Evolutionary conservation across 2,888 invertebrate species (phyloP).

Genomic region (Drosophila rellima): DNA sequence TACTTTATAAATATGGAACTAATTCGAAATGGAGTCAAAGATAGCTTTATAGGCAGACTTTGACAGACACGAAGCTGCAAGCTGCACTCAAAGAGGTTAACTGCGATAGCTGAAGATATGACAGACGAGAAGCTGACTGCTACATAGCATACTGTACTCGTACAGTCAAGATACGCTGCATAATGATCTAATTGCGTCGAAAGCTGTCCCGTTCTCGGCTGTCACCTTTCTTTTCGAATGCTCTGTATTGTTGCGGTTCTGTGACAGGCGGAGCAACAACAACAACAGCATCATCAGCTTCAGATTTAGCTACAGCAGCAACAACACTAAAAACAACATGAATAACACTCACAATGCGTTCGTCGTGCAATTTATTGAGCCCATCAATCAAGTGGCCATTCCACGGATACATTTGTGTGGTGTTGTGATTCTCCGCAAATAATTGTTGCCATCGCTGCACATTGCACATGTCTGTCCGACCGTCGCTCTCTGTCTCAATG

Average conservation of each 20-base stretch:
- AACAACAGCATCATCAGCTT: constrained; percentile 17
- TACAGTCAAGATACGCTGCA: constrained; percentile 11
- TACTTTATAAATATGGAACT: no score
- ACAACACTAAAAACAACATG: constrained; percentile 40
- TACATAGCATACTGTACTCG: neutral
- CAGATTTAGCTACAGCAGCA: constrained; percentile 23
- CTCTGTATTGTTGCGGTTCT: constrained; percentile 17
- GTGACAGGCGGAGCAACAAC: constrained; percentile 34
- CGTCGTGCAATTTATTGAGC: constrained; percentile 75
- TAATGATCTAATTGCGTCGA: constrained; percentile 61
- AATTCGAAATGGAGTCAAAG: no score
- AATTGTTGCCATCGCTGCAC: constrained; percentile 72
- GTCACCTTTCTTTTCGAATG: constrained; percentile 50
- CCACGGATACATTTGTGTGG: constrained; percentile 64
- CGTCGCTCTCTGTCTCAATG: constrained; percentile 1
- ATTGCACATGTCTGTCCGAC: constrained; percentile 46
- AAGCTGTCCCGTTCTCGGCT: constrained; percentile 50
- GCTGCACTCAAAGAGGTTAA: neutral
- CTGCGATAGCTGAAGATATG: neutral
- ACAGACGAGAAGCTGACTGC: constrained; percentile 12
- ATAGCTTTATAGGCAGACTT: no score
- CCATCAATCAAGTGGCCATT: constrained; percentile 77
- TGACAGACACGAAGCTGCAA: constrained; percentile 1
- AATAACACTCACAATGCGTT: constrained; percentile 56
- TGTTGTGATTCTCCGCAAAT: constrained; percentile 74